Percentiles rank a stretch among this genome's conserved stretches.
Conservation (phyloP, 2,113 vertebrate genomes). For the Dicerorhinus sumatrensis region DNA sequence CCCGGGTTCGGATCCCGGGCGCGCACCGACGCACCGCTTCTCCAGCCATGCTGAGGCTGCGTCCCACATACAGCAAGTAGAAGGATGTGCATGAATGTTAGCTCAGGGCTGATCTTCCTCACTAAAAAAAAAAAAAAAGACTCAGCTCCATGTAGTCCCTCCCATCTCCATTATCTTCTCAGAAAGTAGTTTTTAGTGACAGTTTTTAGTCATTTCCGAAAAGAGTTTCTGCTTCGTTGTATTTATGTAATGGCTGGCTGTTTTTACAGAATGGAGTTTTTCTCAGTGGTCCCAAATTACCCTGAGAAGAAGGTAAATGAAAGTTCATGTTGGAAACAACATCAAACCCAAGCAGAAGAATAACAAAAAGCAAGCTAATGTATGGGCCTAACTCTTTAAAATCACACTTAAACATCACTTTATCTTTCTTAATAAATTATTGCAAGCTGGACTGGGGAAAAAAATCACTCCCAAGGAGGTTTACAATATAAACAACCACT, state of each 20-base stretch:
- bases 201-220: background rate
- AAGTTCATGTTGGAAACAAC: background rate
- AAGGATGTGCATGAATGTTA: no score
- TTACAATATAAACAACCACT: background rate
- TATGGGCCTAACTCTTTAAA: background rate
- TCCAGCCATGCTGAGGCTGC: no score
- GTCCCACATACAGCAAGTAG: no score
- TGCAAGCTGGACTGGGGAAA: background rate
- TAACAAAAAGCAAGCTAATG: background rate
- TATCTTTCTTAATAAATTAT: constrained; percentile 45
- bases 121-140: background rate
- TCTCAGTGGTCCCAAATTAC: background rate
- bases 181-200: background rate
- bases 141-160: background rate
- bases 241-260: background rate
- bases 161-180: background rate
- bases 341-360: background rate
- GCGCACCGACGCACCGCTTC: no score
- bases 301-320: background rate
- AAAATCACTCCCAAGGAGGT: background rate
- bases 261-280: background rate
- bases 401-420: constrained; percentile 43
- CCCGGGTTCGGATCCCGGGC: no score
- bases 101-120: no score
- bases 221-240: background rate